Base-by-base conservation (phyloP, 1,140 invertebrate genomes). In the Drosophila nasuta region DNA sequence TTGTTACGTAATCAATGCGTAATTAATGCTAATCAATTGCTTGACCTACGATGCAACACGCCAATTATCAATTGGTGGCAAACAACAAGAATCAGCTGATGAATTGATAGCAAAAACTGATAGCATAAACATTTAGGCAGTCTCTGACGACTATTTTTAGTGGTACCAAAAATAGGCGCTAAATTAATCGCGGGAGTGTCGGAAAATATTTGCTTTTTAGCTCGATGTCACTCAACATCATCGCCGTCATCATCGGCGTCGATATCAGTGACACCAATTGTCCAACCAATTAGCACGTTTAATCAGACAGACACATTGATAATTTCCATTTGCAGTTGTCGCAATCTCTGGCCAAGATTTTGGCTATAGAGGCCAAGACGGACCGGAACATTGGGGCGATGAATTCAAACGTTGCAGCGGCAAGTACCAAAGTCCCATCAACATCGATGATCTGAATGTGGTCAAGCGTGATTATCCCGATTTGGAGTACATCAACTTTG, bases 341-440 rank as follows among this genome's bases (percentile, higher is more conserved):
- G 6, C 43, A 1, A 63, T 48, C 17, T 41, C 46, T 41, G 56
- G 59, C 5, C 81, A 89, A 67, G 85, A 79, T 33, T 91, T 91
- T 28, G 82, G 83, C 5, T 91, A 91, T 38, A 57, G 74, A 5
- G 82, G 88, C 33, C 51, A 76, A 96, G 71, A 81, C 46, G 96
- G 96, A 71, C 96, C 96, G 2, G 93, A 91, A 1, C 93, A 95
- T 75, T 97, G 96, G 96, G 94, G 94, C 4, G 94, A 96, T 35
- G 93, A 94, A 1, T 96, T 94, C 78, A 90, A 94, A 2, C 93
- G 94, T 15, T 97, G 96, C 79, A 93, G 94, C 15, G 96, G 96
- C 17, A 96, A 97, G 92, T 95, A 95, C 81, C 97, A 97, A 85
- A 97, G 96, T 60, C 97, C 97, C 0, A 97, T 97, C 46, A 96